Percentiles rank a stretch among this genome's conserved stretches.
These are phyloP conservation scores for Tachycineta bicolor DNA, from an alignment of 2,113 vertebrate genomes.

Conservation along the genomic window DNA sequence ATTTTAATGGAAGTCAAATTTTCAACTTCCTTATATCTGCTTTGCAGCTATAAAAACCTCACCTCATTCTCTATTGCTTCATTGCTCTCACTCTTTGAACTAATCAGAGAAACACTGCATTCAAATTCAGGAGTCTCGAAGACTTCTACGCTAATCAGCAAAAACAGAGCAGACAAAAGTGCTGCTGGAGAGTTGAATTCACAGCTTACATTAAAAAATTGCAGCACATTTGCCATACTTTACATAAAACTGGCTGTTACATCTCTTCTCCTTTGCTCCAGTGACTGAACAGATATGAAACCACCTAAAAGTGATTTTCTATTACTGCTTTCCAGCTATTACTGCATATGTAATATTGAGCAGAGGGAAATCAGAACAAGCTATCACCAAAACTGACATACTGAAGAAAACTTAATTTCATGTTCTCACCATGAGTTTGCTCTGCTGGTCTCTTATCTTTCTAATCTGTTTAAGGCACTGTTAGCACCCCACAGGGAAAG, in stretches of 20 bases:
- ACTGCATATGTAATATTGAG: background rate
- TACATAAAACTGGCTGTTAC: background rate
- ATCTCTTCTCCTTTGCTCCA: background rate
- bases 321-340: background rate
- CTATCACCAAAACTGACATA: background rate
- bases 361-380: background rate
- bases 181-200: background rate
- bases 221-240: background rate
- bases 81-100: background rate
- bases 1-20: background rate
- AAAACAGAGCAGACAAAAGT: background rate
- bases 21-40: background rate
- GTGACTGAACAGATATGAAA: background rate
- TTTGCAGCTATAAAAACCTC: background rate
- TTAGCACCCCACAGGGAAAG: background rate
- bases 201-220: background rate
- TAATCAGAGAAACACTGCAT: background rate
- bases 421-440: background rate
- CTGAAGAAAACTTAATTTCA: background rate
- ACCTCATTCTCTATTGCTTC: background rate
- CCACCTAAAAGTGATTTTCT: background rate
- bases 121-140: background rate
- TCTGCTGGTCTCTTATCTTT: background rate
- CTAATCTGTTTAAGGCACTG: background rate
- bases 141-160: background rate